Conservation (phyloP, 2,797 vertebrate genomes). For the Rhadinocentrus ornatus region DNA sequence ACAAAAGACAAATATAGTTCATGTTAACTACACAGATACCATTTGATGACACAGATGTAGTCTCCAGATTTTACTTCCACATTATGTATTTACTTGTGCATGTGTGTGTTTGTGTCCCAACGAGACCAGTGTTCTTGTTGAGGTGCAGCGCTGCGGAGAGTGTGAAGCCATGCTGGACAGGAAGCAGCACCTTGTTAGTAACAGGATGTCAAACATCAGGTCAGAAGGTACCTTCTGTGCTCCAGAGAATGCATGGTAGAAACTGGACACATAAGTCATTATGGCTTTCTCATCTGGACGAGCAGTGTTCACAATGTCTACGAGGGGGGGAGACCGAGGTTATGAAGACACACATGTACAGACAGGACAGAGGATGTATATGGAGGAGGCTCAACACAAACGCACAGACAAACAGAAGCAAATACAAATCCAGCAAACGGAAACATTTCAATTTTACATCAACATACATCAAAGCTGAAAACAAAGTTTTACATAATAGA, state of each 20-base stretch:
- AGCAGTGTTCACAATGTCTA: slow-evolving; percentile 97
- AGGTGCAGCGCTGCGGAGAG: slow-evolving; percentile 21
- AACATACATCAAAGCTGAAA: not conserved
- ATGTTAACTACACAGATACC: not conserved
- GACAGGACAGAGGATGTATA: slow-evolving; percentile 10
- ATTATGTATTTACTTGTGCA: not conserved
- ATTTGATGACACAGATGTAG: not conserved
- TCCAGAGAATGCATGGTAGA: slow-evolving; percentile 98
- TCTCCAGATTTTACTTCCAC: not conserved
- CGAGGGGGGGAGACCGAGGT: slow-evolving; percentile 55
- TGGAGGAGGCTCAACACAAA: not conserved
- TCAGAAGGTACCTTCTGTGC: slow-evolving; percentile 84
- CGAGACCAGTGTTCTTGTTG: slow-evolving; percentile 1
- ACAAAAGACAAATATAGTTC: not conserved
- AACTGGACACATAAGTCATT: slow-evolving; percentile 98
- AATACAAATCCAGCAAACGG: not conserved
- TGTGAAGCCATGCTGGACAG: slow-evolving; percentile 77
- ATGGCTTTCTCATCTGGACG: slow-evolving; percentile 97
- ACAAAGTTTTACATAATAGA: not conserved
- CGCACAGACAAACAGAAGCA: not conserved
- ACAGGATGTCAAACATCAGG: slow-evolving; percentile 45
- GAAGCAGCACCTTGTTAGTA: slow-evolving; percentile 54
- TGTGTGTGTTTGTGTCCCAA: slow-evolving; percentile 47
- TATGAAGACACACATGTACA: slow-evolving; percentile 54
- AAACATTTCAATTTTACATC: not conserved